Conservation (phyloP, 2,888 invertebrate species). For the Tachystola acroxantha region DNA sequence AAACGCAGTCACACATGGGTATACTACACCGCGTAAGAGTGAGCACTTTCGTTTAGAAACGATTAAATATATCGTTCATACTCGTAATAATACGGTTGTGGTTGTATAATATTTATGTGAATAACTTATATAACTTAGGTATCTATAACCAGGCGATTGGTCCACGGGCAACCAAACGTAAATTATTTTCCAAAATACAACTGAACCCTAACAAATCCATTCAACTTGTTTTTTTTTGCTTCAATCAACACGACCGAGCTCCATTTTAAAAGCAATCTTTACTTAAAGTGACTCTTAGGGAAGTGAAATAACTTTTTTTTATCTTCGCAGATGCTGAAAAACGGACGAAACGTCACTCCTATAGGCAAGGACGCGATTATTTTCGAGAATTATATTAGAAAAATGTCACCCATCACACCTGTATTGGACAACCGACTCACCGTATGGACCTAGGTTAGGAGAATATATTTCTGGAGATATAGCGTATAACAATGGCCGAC, state of each 20-base stretch:
- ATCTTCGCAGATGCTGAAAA: conserved; percentile 55
- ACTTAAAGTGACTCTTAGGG: conserved; percentile 1
- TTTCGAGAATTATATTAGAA: conserved; percentile 65
- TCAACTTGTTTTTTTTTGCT: conserved; percentile 7
- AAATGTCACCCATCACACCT: conserved; percentile 68
- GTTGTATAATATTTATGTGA: no score
- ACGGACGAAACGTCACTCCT: conserved; percentile 49
- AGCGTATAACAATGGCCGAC: no score
- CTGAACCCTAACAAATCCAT: conserved; percentile 4
- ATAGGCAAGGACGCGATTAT: conserved; percentile 72
- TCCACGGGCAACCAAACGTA: no score
- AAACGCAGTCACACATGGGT: no score
- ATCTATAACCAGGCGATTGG: no score
- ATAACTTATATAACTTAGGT: no score
- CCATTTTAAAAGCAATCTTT: conserved; percentile 8
- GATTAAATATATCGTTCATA: no score
- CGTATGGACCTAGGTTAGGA: conserved; percentile 28
- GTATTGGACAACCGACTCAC: conserved; percentile 72
- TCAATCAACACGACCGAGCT: conserved; percentile 4
- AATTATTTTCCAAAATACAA: no score
- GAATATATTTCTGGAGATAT: no score
- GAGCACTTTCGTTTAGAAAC: no score
- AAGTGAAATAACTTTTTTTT: conserved; percentile 2
- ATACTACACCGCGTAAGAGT: no score
- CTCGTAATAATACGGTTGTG: no score